These are phyloP conservation scores for Erinaceus europaeus DNA, from an alignment of 2,113 vertebrate species.

Conservation along the genomic window DNA sequence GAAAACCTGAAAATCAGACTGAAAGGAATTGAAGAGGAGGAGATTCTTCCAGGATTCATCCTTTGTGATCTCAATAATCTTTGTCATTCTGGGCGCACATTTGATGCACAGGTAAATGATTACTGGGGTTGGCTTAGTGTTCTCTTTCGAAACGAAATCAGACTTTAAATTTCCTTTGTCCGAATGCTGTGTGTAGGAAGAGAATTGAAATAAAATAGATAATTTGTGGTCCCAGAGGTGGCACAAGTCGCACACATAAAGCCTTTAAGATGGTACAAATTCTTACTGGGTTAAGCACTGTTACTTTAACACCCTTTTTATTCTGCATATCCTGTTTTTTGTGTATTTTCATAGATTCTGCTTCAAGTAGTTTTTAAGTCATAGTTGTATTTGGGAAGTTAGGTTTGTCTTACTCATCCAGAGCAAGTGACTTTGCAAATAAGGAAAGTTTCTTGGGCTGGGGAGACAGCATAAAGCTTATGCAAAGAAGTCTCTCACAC, in stretches of 20 bases:
- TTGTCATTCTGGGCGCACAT: conserved; percentile 98
- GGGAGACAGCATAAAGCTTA: too few species aligned
- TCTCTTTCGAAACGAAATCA: neutral
- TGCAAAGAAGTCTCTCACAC: too few species aligned
- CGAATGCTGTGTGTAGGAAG: neutral
- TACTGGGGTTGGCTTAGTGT: neutral
- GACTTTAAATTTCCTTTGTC: neutral
- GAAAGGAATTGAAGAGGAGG: conserved; percentile 99
- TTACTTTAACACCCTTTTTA: neutral
- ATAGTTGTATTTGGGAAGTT: too few species aligned
- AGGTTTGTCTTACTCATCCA: too few species aligned
- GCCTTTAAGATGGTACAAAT: neutral
- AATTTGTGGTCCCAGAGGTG: neutral
- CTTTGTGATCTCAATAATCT: conserved; percentile 97
- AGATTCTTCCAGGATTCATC: conserved; percentile 98
- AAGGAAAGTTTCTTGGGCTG: too few species aligned
- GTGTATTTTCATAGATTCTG: neutral
- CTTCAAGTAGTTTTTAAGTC: too few species aligned
- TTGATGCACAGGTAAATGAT: conserved; percentile 94
- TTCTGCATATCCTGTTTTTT: conserved; percentile 18
- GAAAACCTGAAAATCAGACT: conserved; percentile 98
- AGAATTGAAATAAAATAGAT: neutral
- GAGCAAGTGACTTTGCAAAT: too few species aligned
- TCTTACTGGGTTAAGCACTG: neutral
- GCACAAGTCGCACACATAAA: neutral